These are phyloP conservation scores for Drosophila infuscata DNA, from an alignment of 2,888 invertebrate species.

Conservation along the genomic window DNA sequence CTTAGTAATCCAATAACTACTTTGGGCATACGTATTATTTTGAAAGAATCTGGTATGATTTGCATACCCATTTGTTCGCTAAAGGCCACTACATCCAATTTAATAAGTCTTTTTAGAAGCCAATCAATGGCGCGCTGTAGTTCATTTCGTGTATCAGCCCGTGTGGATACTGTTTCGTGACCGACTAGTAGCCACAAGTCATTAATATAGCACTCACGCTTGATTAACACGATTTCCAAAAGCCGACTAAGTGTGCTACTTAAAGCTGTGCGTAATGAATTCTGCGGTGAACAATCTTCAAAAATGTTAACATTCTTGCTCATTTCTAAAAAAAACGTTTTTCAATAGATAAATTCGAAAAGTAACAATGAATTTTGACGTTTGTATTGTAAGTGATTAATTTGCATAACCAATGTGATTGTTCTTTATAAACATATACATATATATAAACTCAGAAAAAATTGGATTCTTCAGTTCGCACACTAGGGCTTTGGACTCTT, in stretches of 20 bases:
- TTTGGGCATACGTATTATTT: constrained; percentile 47
- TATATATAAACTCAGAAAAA: too few species aligned
- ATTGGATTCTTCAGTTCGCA: too few species aligned
- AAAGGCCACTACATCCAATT: constrained; percentile 49
- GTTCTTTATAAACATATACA: too few species aligned
- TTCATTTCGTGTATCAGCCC: constrained; percentile 21
- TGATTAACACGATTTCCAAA: constrained; percentile 43
- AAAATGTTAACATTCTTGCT: too few species aligned
- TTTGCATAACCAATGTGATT: too few species aligned
- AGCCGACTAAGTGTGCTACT: constrained; percentile 30
- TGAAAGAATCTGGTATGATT: constrained; percentile 31
- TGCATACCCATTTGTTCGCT: constrained; percentile 52
- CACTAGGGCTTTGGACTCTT: too few species aligned
- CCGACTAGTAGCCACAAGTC: constrained; percentile 52
- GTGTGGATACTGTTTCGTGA: constrained; percentile 38
- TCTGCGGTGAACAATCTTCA: not conserved
- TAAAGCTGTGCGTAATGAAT: not conserved
- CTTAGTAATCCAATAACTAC: constrained; percentile 40
- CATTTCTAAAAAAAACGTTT: too few species aligned
- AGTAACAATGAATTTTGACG: not conserved
- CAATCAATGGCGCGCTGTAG: constrained; percentile 42
- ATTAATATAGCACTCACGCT: constrained; percentile 48
- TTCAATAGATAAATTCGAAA: not conserved
- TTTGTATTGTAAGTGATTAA: not conserved
- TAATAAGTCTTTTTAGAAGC: constrained; percentile 43